Base-by-base conservation (phyloP, 2,797 vertebrate species). In the Triplophysa yarkandensis region DNA sequence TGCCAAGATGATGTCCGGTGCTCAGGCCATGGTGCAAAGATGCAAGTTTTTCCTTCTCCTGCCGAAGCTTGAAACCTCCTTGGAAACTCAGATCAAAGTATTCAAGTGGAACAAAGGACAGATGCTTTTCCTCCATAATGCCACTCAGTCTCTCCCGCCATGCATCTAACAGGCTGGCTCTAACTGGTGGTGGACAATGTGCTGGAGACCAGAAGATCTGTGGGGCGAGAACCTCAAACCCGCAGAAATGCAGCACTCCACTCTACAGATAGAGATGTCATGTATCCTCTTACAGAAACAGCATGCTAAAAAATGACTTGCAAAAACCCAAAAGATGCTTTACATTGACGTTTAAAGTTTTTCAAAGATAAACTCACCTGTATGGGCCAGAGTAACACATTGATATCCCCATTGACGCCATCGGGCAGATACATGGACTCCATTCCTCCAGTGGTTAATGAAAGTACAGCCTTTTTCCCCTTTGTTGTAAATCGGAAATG, bases 401-500 rank as follows among this genome's bases (percentile, higher is more conserved):
- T 94, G 57, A 95, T 89, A 78, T 97, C 93, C 19, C 95, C 95
- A 0, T 82, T 82, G 55, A 90, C 44, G 1, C 92, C 86, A 0
- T 84, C 85, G 0, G 91, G 88, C 8, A 52, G 50, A 82, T 86
- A 95, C 89, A 92, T 92, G 0, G 90, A 84, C 30, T 87, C 58
- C 0, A 34, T 78, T 4, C 91, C 86, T 73, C 93, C 95, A 0
- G 95, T 98, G 4, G 92, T 95, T 74, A 98, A 89, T 0, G 95
- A 97, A 69, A 98, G 82, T 34, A 98, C 86, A 1, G 93, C 94
- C 76, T 91, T 88, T 80, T 98, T 98, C 58, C 83, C 83, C 95
- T 97, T 79, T 4, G 16, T 78, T 68, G 17, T 19, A 77, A 54
- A 83, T 2, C 23, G 0, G 34, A n/a, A 30, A 57, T 57, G 1